These are phyloP conservation scores for Drosophila hamatofila DNA, from an alignment of 2,888 invertebrate species.

Conservation along the genomic window DNA sequence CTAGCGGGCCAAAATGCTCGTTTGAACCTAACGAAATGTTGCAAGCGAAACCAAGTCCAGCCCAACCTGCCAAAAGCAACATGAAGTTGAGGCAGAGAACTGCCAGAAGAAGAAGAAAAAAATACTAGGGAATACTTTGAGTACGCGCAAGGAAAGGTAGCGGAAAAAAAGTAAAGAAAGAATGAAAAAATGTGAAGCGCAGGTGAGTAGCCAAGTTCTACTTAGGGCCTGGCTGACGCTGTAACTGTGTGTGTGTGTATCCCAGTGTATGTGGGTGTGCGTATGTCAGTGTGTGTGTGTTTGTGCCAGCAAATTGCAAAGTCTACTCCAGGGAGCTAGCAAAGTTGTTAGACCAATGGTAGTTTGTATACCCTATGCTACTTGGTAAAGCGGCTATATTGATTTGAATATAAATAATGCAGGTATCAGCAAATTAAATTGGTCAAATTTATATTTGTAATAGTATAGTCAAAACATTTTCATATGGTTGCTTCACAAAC, in stretches of 20 bases:
- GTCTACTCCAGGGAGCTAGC: conserved; percentile 56
- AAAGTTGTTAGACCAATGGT: conserved; percentile 43
- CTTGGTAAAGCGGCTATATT: background rate
- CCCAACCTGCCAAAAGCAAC: conserved; percentile 45
- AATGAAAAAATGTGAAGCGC: conserved; percentile 22
- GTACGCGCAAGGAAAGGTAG: conserved; percentile 14
- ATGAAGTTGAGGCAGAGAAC: conserved; percentile 10
- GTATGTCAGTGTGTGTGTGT: conserved; percentile 8
- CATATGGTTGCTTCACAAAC: no score
- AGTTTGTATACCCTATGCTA: conserved; percentile 35
- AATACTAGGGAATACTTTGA: conserved; percentile 19
- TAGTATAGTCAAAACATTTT: no score
- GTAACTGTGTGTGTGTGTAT: background rate
- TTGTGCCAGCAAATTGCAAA: conserved; percentile 53
- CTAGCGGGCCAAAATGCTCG: conserved; percentile 76
- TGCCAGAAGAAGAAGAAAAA: conserved; percentile 16
- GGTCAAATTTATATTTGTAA: background rate
- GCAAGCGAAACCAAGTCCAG: conserved; percentile 39
- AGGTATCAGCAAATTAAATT: no score
- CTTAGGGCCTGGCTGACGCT: conserved; percentile 2
- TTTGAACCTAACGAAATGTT: conserved; percentile 75
- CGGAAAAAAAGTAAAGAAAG: conserved; percentile 1
- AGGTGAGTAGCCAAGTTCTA: conserved; percentile 46
- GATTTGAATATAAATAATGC: background rate
- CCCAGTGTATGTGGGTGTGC: background rate